A percentile compares a stretch with the other conserved stretches of the same genome.
These are phyloP conservation scores for Pandemis heparana DNA, from an alignment of 2,888 invertebrate species.

Conservation along the genomic window DNA sequence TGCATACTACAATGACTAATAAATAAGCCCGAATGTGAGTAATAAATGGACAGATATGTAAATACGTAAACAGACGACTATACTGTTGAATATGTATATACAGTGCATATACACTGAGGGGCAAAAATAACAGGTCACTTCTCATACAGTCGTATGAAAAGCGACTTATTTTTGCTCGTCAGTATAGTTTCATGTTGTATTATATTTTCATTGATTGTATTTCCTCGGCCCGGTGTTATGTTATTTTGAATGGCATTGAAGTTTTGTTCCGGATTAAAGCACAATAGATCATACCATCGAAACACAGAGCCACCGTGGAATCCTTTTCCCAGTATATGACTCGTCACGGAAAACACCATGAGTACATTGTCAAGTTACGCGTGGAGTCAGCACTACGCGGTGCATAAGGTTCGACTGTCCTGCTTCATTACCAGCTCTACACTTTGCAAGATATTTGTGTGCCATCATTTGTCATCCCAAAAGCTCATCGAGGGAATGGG, in stretches of 20 bases:
- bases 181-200: not conserved
- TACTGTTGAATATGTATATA: not conserved
- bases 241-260: not conserved
- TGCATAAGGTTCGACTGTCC: not conserved
- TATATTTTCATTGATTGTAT: not conserved
- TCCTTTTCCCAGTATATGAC: not conserved
- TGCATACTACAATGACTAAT: slow-evolving; percentile 4
- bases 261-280: not conserved
- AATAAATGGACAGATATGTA: not conserved
- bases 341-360: not conserved
- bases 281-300: too few relatives aligned
- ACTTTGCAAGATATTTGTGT: not conserved
- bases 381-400: not conserved
- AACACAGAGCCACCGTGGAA: too few relatives aligned
- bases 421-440: not conserved
- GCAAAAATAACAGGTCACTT: too few relatives aligned
- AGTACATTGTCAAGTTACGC: not conserved
- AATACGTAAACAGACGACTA: not conserved
- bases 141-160: too few relatives aligned
- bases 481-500: too few relatives aligned
- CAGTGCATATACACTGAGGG: not conserved
- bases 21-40: slow-evolving; percentile 8
- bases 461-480: too few relatives aligned
- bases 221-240: not conserved
- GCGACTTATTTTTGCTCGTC: not conserved